Evolutionary conservation across 2,797 vertebrate species (phyloP), one percentile per base, ranked within the genome.

Genomic region (Muscicapa comitata): DNA sequence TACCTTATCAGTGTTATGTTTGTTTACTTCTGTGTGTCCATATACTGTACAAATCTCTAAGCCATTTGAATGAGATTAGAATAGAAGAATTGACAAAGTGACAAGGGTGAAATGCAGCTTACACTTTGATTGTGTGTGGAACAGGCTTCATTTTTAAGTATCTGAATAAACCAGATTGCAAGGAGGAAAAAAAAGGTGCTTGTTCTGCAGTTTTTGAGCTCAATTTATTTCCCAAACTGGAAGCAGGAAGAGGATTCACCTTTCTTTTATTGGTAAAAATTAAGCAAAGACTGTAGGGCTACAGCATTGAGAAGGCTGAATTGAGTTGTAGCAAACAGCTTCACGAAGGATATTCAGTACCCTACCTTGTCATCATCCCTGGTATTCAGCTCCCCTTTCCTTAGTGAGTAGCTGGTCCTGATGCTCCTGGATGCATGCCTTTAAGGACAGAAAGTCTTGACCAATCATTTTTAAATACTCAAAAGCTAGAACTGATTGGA

Each of bases 61-160:
- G 33, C 62, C 45, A 67, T 85, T 95, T 81, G 55, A 74, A 73
- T 88, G 59, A 90, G 80, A 94, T 86, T 87, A 92, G 83, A 95
- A 95, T 31, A 48, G 77, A 63, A 85, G 80, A 88, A 94, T 84
- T 26, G 48, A 94, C 77, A 86, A 97, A 93, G 53, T 94, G 90
- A 85, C 80, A 71, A 2, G 26, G n/a, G 21, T 95, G 90, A 96
- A 95, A 94, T 92, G 88, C 78, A 67, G 73, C 61, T 92, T 76
- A 42, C 43, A 53, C 38, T 90, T 88, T 81, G 93, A 88, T n/a
- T 94, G 51, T 88, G 26, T 72, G 43, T 50, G 35, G 50, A 90
- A 86, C 25, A 89, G 71, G 26, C 63, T 86, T 81, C 43, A 78
- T 86, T 95, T 95, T 90, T 50, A 94, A 90, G 54, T 57, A 90